phyloP scores from a whole-genome alignment of 2,888 invertebrate genomes.

The Teinopalpus imperialis region DNA sequence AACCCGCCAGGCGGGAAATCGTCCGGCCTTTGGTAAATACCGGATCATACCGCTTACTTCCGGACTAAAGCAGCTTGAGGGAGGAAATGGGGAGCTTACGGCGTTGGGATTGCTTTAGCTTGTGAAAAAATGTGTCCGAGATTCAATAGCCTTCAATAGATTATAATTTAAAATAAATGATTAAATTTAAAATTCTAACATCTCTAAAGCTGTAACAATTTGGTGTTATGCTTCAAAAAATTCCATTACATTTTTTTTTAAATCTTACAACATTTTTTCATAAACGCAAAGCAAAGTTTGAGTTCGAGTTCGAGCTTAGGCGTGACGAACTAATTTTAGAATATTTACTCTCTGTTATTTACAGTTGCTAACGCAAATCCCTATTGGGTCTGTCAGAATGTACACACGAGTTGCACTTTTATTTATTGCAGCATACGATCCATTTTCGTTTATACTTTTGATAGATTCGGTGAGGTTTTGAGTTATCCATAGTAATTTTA shows the following conservation, averaged over 20 bases:
- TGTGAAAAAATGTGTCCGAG: slow-evolving; percentile 36
- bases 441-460: slow-evolving; percentile 7
- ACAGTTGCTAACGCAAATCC: slow-evolving; percentile 23
- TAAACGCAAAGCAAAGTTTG: slow-evolving; percentile 39
- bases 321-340: slow-evolving; percentile 50
- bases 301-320: slow-evolving; percentile 41
- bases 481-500: slow-evolving; percentile 19
- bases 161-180: slow-evolving; percentile 6
- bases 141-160: slow-evolving; percentile 16
- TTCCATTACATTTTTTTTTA: too few relatives aligned
- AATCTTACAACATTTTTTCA: slow-evolving; percentile 34
- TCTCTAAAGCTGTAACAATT: not conserved
- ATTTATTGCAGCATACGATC: not conserved
- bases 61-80: not conserved
- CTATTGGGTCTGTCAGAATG: slow-evolving; percentile 14
- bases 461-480: slow-evolving; percentile 17
- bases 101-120: slow-evolving; percentile 35
- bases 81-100: slow-evolving; percentile 16
- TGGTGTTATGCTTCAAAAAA: too few relatives aligned
- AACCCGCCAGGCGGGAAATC: slow-evolving; percentile 96
- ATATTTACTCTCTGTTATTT: slow-evolving; percentile 46
- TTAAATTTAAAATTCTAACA: slow-evolving; percentile 4
- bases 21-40: slow-evolving; percentile 90
- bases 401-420: not conserved
- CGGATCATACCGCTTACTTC: slow-evolving; percentile 25